phyloP scores from a whole-genome alignment of 2,797 vertebrate species.

The Sternarchorhynchus goeldii region DNA sequence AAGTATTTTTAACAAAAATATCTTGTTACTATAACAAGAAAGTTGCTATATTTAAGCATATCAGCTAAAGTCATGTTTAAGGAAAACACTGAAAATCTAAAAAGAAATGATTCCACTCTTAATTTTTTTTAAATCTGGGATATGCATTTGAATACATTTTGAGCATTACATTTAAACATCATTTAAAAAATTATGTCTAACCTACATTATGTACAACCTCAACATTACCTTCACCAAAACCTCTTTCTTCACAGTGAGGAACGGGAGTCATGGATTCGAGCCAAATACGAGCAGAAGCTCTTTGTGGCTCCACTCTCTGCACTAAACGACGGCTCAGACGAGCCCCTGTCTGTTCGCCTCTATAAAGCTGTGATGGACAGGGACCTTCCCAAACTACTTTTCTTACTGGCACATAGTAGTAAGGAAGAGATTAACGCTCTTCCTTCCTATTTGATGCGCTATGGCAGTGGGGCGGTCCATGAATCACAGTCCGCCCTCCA shows the following conservation, averaged over 20 bases:
- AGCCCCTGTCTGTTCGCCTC: constrained; percentile 75
- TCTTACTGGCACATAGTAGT: constrained; percentile 87
- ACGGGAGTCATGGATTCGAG: constrained; percentile 89
- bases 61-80: too few species aligned
- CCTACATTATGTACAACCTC: too few species aligned
- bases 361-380: constrained; percentile 80
- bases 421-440: constrained; percentile 84
- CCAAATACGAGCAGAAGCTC: constrained; percentile 92
- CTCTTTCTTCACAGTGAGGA: constrained; percentile 79
- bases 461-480: constrained; percentile 68
- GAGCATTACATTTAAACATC: too few species aligned
- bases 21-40: too few species aligned
- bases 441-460: constrained; percentile 62
- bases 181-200: too few species aligned
- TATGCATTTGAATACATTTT: too few species aligned
- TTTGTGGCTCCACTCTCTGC: constrained; percentile 86
- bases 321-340: constrained; percentile 75
- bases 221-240: background rate
- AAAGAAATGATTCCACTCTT: too few species aligned
- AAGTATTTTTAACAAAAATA: too few species aligned
- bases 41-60: too few species aligned
- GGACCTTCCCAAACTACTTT: constrained; percentile 84
- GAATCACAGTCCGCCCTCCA: constrained; percentile 85
- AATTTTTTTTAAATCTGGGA: too few species aligned
- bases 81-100: too few species aligned